These are phyloP conservation scores for Casuarius casuarius DNA, from an alignment of 2,113 vertebrate species.

Conservation along the genomic window DNA sequence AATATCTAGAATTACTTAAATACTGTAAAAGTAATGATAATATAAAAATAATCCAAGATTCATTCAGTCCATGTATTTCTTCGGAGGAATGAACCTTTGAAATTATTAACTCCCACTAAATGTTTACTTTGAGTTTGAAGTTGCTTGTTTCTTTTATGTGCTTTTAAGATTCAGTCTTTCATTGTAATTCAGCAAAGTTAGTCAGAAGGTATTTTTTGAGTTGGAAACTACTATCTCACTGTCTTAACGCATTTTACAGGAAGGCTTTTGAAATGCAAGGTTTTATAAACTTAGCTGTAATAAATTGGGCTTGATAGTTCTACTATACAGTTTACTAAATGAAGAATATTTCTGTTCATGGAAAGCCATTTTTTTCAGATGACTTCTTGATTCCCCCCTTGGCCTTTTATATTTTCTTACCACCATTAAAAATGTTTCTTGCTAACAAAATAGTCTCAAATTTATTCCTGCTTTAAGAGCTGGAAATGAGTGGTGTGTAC, in stretches of 20 bases:
- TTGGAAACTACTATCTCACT: neutral
- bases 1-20: conserved; percentile 10
- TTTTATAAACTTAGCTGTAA: neutral
- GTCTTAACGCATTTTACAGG: neutral
- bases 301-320: neutral
- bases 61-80: neutral
- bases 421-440: neutral
- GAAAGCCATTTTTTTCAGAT: neutral
- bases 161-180: neutral
- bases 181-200: neutral
- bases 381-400: neutral
- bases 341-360: neutral
- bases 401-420: neutral
- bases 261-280: neutral
- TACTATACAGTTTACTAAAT: neutral
- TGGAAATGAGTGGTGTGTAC: neutral
- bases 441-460: neutral
- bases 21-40: neutral
- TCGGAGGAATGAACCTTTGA: neutral
- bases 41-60: conserved; percentile 37
- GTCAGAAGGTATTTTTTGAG: neutral
- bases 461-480: neutral
- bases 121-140: neutral
- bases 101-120: neutral
- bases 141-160: neutral